Evolutionary conservation across 2,113 vertebrate genomes (phyloP), one percentile per base, ranked within the genome.

Genomic region (Ariopsis seemanni): DNA sequence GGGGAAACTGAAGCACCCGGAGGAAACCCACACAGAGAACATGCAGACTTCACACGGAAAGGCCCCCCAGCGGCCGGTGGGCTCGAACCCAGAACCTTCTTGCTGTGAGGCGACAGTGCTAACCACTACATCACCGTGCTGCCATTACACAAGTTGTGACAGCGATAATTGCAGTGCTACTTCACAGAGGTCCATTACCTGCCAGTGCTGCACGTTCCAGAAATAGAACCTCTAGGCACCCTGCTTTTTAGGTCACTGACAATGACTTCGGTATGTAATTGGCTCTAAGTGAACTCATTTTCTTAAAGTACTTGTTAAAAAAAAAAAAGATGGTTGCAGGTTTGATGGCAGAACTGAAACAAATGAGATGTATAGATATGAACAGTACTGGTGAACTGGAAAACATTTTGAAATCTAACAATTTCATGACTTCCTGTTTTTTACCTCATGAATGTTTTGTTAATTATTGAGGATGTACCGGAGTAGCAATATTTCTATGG

Each of bases 141-240:
- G 42, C 42, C 42, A 55, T 90, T 90, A 85, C 88, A 87, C 79
- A 89, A 80, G 85, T 71, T 86, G 82, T 71, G 83, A 87, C 85
- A 63, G 62, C 50, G 34, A 86, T 89, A 88, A 89, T 85, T 89
- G 78, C 83, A 84, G 83, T 58, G 57, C 27, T 88, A 58, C 67
- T 88, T 72, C 71, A 30, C 25, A 55, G 84, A 85, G 84, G 86
- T 82, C 88, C 53, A 15, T 57, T 84, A 77, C 89, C 84, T 92
- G 79, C 89, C 88, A 85, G 86, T 83, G 53, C 27, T 85, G 72
- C 81, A 65, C 83, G 86, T 83, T 87, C 87, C 79, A 65, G 65
- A 85, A 88, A 88, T 89, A 88, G 82, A 88, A 86, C 87, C 90
- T 85, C 82, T 72, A 65, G 90, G 57, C 85, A 79, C 83, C 53